phyloP scores from a whole-genome alignment of 2,113 vertebrate genomes.

The Tragelaphus buxtoni region DNA sequence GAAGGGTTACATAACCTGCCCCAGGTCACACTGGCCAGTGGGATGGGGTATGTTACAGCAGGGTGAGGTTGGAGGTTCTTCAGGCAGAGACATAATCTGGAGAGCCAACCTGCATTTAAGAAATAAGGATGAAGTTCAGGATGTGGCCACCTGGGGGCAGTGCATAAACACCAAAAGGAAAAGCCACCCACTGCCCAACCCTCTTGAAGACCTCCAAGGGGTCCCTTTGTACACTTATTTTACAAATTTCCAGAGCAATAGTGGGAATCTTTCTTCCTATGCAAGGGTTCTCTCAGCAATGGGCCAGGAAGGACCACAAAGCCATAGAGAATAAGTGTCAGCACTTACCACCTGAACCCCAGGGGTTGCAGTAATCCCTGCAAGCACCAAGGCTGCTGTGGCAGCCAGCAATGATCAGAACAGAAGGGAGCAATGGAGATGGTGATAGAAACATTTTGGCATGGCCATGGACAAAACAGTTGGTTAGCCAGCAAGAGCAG shows the following conservation, averaged over 20 bases:
- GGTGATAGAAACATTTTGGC: neutral
- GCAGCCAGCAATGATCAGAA: neutral
- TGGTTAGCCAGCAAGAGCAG: neutral
- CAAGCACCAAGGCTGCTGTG: neutral
- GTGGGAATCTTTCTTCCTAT: neutral
- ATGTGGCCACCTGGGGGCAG: conserved; percentile 59
- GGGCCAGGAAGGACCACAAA: neutral
- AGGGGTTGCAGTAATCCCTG: neutral
- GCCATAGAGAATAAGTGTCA: neutral
- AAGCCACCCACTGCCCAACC: neutral
- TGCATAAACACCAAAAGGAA: neutral
- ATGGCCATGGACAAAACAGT: neutral
- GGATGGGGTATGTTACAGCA: too few relatives aligned
- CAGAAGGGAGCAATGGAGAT: neutral
- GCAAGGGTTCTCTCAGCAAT: neutral
- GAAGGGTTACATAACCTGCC: neutral
- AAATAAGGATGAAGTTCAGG: neutral
- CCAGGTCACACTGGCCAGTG: neutral
- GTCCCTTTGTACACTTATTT: neutral
- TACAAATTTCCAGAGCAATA: neutral
- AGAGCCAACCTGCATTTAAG: neutral
- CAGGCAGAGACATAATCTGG: neutral
- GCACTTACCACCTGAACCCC: neutral
- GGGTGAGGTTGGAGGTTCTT: neutral
- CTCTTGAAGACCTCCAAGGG: neutral